phyloP scores from a whole-genome alignment of 1,140 invertebrate species.

The Proales similis region DNA sequence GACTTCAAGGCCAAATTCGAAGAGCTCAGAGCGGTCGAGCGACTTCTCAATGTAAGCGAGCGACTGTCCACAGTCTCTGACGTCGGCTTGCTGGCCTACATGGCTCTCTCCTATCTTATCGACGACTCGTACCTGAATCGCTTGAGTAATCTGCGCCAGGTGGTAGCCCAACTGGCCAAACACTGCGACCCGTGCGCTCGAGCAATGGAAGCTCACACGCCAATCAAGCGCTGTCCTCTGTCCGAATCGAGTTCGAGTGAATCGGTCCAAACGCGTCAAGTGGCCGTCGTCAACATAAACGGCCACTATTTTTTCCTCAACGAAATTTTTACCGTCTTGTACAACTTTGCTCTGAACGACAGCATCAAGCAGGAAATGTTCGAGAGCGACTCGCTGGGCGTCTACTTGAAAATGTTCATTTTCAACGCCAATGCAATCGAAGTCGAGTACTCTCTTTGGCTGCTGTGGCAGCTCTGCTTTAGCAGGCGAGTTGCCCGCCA shows the following conservation, averaged over 20 bases:
- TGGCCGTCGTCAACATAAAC: not conserved
- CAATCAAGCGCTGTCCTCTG: conserved; percentile 12
- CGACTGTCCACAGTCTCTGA: not conserved
- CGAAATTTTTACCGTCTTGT: conserved; percentile 23
- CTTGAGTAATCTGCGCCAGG: conserved; percentile 4
- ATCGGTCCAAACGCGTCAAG: not conserved
- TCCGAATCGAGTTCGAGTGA: not conserved
- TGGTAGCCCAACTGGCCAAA: conserved; percentile 3
- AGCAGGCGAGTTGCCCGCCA: not conserved
- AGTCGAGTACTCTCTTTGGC: conserved; percentile 4
- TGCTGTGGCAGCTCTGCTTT: conserved; percentile 27
- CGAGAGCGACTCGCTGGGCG: conserved; percentile 6
- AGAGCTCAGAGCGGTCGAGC: conserved; percentile 5
- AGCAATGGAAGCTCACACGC: conserved; percentile 12
- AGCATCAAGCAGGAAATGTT: conserved; percentile 13
- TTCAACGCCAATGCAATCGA: conserved; percentile 15
- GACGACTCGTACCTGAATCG: conserved; percentile 14
- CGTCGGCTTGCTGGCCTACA: conserved; percentile 9
- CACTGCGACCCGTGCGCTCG: conserved; percentile 8
- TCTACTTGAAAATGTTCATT: not conserved
- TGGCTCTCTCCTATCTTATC: conserved; percentile 8
- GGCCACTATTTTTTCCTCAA: conserved; percentile 16
- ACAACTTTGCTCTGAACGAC: conserved; percentile 19
- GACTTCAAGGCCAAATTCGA: not conserved
- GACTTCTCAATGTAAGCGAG: conserved; percentile 5